These are phyloP conservation scores for Agrochola litura DNA, from an alignment of 2,888 invertebrate genomes.

Conservation along the genomic window DNA sequence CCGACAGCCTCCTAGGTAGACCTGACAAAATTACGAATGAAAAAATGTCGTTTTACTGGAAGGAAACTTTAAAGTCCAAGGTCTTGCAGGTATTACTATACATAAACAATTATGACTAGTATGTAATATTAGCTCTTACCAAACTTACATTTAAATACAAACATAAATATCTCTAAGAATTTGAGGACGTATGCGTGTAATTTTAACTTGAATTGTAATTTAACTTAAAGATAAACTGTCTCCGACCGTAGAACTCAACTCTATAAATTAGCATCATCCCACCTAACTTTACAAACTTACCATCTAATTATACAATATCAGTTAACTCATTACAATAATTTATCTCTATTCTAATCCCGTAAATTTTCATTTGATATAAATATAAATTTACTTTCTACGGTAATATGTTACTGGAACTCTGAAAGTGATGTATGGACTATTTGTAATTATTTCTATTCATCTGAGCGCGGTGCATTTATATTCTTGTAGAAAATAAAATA, in stretches of 20 bases:
- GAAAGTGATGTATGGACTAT: constrained; percentile 55
- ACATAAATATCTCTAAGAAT: constrained; percentile 46
- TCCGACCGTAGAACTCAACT: constrained; percentile 40
- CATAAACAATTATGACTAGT: background rate
- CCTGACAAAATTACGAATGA: too few species aligned
- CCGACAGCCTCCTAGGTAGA: too few species aligned
- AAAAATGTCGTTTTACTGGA: background rate
- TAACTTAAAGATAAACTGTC: constrained; percentile 59
- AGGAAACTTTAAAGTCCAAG: background rate
- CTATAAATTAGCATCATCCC: constrained; percentile 61
- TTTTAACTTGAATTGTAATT: constrained; percentile 62
- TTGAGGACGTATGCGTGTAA: constrained; percentile 42
- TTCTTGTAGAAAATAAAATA: constrained; percentile 64
- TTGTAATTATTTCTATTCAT: constrained; percentile 66
- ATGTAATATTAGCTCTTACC: constrained; percentile 3
- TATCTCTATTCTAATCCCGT: constrained; percentile 50
- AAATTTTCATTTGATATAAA: constrained; percentile 57
- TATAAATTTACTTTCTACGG: constrained; percentile 59
- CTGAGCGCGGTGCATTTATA: constrained; percentile 70
- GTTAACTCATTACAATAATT: constrained; percentile 66
- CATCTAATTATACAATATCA: constrained; percentile 68
- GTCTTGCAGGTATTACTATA: background rate
- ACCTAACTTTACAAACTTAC: constrained; percentile 54
- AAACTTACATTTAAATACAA: constrained; percentile 30
- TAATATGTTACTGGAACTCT: constrained; percentile 41